phyloP scores from a whole-genome alignment of 1,140 invertebrate species.

The Diorhabda sublineata region DNA sequence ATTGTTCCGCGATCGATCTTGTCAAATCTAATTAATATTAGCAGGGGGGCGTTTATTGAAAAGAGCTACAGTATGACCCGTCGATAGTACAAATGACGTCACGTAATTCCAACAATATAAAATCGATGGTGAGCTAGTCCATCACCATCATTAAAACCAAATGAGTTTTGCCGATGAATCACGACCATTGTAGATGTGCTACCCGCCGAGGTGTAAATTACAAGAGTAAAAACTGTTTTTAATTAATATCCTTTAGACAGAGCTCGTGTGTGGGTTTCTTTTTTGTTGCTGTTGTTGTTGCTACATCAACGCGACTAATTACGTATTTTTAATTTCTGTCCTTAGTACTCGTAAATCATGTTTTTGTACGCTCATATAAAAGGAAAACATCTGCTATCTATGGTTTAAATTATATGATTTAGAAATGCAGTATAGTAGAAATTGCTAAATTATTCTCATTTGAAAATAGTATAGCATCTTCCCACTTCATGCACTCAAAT shows the following conservation, averaged over 20 bases:
- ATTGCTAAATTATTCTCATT: no score
- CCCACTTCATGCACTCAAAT: no score
- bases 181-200: background rate
- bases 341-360: background rate
- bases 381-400: no score
- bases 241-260: background rate
- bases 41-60: no score
- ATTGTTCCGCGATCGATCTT: no score
- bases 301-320: background rate
- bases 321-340: background rate
- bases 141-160: background rate
- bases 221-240: background rate
- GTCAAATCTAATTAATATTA: no score
- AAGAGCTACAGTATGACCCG: no score
- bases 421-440: no score
- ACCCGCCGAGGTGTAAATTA: background rate
- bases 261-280: background rate
- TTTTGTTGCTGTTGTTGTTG: background rate
- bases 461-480: no score
- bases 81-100: no score
- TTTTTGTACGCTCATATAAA: background rate
- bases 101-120: background rate
- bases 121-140: background rate
- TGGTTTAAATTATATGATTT: no score
- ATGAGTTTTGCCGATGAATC: conserved; percentile 2